Conservation (phyloP, 2,888 invertebrate species). For the Tenthredo distinguenda region DNA sequence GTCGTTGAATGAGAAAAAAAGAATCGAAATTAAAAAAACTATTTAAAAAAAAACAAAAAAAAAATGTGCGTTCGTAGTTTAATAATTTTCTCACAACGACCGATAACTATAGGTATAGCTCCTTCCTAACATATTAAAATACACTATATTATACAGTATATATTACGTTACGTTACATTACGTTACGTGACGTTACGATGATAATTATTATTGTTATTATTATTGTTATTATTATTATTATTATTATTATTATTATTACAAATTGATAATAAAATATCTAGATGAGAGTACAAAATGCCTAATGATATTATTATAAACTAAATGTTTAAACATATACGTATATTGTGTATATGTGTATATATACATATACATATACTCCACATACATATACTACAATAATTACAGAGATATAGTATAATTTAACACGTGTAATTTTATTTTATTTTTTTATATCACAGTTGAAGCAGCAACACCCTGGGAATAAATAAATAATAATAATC, state of each 20-base stretch:
- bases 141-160: too few relatives aligned
- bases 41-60: too few relatives aligned
- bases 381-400: not conserved
- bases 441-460: constrained; percentile 34
- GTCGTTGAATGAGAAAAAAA: too few relatives aligned
- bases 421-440: constrained; percentile 20
- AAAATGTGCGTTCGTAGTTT: too few relatives aligned
- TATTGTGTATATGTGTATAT: constrained; percentile 22
- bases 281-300: not conserved
- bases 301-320: constrained; percentile 6
- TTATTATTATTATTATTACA: not conserved
- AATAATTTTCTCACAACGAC: too few relatives aligned
- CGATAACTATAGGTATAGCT: too few relatives aligned
- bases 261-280: constrained; percentile 1
- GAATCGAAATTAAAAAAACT: too few relatives aligned
- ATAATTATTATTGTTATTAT: too few relatives aligned
- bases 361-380: not conserved
- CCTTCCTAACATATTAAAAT: too few relatives aligned
- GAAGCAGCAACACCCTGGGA: constrained; percentile 50
- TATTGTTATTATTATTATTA: not conserved
- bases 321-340: constrained; percentile 37
- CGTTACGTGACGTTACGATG: too few relatives aligned
- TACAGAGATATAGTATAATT: not conserved
- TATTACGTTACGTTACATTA: not conserved
- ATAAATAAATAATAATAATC: constrained; percentile 19